phyloP scores from a whole-genome alignment of 2,113 vertebrate species.

The Pavo muticus region DNA sequence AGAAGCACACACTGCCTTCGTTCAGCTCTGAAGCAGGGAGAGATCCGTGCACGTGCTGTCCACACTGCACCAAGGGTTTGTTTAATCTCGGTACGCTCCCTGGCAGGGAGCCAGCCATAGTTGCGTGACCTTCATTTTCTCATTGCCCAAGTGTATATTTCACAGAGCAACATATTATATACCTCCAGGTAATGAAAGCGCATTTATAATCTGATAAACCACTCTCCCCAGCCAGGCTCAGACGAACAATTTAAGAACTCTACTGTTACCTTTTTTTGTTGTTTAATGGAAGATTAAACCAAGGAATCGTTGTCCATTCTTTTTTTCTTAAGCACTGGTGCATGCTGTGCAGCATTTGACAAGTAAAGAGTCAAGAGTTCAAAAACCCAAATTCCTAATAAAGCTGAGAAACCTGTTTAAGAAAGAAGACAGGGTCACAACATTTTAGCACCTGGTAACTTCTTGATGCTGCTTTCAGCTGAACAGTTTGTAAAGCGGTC shows the following conservation, averaged over 20 bases:
- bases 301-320: background rate
- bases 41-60: fast-evolving
- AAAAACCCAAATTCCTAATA: background rate
- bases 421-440: background rate
- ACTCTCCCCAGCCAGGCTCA: background rate
- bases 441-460: background rate
- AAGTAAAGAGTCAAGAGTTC: background rate
- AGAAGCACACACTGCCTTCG: fast-evolving
- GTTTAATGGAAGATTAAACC: background rate
- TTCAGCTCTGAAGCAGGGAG: background rate
- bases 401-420: background rate
- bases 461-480: background rate
- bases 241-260: background rate
- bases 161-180: background rate
- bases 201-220: background rate
- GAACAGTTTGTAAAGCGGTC: background rate
- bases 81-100: background rate
- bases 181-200: background rate
- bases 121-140: background rate
- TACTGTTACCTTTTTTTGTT: background rate
- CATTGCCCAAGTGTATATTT: background rate
- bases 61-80: background rate
- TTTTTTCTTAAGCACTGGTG: background rate
- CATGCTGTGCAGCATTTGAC: background rate
- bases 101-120: background rate